A percentile compares a stretch with the other conserved stretches of the same genome.
Conservation (phyloP, 35 echinoderm and acorn worm species). For the Heliocidaris erythrogramma region DNA sequence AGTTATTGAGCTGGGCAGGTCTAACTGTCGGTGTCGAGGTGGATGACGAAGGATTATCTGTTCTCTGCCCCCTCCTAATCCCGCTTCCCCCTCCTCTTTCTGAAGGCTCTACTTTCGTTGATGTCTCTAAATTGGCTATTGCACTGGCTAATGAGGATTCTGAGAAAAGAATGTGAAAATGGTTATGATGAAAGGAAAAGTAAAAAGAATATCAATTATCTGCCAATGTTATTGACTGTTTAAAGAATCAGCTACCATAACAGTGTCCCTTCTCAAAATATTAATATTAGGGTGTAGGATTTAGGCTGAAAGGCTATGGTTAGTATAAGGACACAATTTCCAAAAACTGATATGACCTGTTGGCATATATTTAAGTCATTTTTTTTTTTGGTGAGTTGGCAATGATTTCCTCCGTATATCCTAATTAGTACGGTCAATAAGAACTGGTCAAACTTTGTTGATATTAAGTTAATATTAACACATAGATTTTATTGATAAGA, state of each 20-base stretch:
- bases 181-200: not conserved
- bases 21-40: not conserved
- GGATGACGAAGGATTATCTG: not conserved
- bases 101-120: not conserved
- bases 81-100: not conserved
- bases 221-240: not conserved
- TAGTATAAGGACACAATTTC: too few species aligned
- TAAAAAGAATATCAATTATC: not conserved
- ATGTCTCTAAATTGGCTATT: slow-evolving; percentile 13
- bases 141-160: slow-evolving; percentile 35
- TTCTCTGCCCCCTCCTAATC: not conserved
- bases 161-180: not conserved
- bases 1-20: not conserved
- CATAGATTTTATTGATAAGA: not conserved
- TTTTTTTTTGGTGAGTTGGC: not conserved
- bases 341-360: too few species aligned
- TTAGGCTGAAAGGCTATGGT: not conserved
- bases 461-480: not conserved
- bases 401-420: not conserved
- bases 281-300: not conserved
- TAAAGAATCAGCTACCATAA: not conserved
- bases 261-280: not conserved
- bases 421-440: not conserved
- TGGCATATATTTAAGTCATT: not conserved
- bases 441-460: not conserved